These are phyloP conservation scores for Lobophora halterata DNA, from an alignment of 2,888 invertebrate species.

Conservation along the genomic window DNA sequence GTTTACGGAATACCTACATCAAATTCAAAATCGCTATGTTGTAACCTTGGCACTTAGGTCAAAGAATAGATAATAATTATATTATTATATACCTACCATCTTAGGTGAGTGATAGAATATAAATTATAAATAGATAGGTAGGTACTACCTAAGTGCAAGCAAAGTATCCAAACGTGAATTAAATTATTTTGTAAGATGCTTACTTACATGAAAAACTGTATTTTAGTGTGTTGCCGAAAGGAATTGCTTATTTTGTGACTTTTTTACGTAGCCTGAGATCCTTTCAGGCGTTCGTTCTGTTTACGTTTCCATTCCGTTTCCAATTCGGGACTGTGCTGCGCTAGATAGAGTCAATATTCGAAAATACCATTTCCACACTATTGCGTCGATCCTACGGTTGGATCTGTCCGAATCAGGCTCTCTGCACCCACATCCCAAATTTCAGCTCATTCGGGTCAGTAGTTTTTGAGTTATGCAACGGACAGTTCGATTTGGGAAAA, in stretches of 20 bases:
- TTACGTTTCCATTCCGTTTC: background rate
- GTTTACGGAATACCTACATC: no score
- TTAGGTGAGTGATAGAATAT: no score
- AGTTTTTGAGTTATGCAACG: constrained; percentile 15
- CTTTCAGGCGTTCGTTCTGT: constrained; percentile 1
- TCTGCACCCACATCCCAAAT: constrained; percentile 16
- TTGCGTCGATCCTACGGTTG: constrained; percentile 10
- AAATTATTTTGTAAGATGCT: no score
- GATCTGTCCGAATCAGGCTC: constrained; percentile 18
- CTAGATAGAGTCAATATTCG: constrained; percentile 8
- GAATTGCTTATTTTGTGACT: background rate
- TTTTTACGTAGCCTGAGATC: constrained; percentile 4
- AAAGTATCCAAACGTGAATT: no score
- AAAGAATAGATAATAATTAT: no score
- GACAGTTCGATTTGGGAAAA: constrained; percentile 15
- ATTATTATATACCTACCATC: no score
- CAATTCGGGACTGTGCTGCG: constrained; percentile 4
- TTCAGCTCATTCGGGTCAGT: constrained; percentile 18
- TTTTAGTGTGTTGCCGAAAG: no score
- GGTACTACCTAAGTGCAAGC: no score
- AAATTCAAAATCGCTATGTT: no score
- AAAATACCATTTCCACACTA: constrained; percentile 6
- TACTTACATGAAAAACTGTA: no score
- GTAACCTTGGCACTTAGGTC: no score
- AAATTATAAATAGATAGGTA: no score